Conservation (phyloP, 2,888 invertebrate genomes). For the Nomada flava region DNA sequence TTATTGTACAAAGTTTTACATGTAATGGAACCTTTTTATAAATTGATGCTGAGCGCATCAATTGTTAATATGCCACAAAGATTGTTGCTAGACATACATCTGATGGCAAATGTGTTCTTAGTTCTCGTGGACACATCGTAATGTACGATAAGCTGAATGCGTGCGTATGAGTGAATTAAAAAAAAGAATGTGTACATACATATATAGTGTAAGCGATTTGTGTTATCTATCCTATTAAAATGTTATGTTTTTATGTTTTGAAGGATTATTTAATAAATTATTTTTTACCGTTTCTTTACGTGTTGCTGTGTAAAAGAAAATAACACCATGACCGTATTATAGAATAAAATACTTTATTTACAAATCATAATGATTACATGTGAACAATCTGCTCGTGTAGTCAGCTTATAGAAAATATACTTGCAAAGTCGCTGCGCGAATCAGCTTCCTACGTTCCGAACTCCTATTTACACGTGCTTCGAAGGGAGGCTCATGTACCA, state of each 20-base stretch:
- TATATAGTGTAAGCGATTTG: constrained; percentile 24
- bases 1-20: constrained; percentile 34
- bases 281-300: constrained; percentile 54
- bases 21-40: background rate
- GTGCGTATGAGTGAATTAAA: background rate
- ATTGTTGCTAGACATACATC: constrained; percentile 7
- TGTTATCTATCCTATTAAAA: constrained; percentile 27
- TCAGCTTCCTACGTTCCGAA: constrained; percentile 44
- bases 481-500: constrained; percentile 65
- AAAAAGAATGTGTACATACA: constrained; percentile 20
- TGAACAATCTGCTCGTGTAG: constrained; percentile 62
- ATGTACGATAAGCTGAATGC: constrained; percentile 34
- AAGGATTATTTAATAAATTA: constrained; percentile 68
- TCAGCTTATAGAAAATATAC: constrained; percentile 73
- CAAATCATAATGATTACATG: constrained; percentile 74
- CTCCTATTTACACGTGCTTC: constrained; percentile 68
- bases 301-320: background rate
- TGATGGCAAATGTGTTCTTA: constrained; percentile 3
- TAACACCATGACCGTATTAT: constrained; percentile 16
- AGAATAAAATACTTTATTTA: constrained; percentile 76
- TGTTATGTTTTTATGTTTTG: constrained; percentile 53
- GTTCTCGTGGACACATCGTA: constrained; percentile 19
- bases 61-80: constrained; percentile 28
- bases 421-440: constrained; percentile 55
- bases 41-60: constrained; percentile 11